phyloP scores from a whole-genome alignment of 2,888 invertebrate genomes.

The Drosophila limbata region DNA sequence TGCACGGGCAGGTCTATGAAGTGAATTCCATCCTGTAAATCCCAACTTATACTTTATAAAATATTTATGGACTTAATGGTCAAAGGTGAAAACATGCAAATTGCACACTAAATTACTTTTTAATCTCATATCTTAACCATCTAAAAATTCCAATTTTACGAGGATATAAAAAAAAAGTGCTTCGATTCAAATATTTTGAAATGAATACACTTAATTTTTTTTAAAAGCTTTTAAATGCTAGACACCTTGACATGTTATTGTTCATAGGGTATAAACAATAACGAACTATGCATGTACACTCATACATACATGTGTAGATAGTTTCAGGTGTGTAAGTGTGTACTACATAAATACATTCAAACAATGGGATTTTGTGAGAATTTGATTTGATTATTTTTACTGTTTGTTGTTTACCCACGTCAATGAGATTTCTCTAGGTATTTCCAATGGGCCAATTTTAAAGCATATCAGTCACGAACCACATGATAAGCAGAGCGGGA shows the following conservation, averaged over 20 bases:
- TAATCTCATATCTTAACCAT: not conserved
- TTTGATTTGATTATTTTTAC: constrained; percentile 50
- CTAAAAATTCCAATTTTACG: not conserved
- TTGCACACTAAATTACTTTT: not conserved
- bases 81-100: not conserved
- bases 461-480: constrained; percentile 65
- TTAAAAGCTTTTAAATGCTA: not conserved
- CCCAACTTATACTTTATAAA: no score
- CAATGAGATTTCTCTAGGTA: constrained; percentile 64
- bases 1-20: not conserved
- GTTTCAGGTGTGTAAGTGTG: constrained; percentile 2
- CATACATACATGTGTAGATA: not conserved
- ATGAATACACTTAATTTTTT: not conserved
- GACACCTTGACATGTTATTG: constrained; percentile 13
- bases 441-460: constrained; percentile 36
- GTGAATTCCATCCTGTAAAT: not conserved
- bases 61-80: not conserved
- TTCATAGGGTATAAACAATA: constrained; percentile 19
- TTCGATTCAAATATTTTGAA: not conserved
- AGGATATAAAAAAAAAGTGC: not conserved
- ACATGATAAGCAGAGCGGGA: constrained; percentile 45
- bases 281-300: not conserved
- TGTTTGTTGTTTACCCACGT: constrained; percentile 60
- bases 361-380: constrained; percentile 54
- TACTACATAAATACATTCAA: constrained; percentile 26